Percentiles rank a stretch among this genome's conserved stretches.
phyloP scores from a whole-genome alignment of 2,113 vertebrate genomes.

The Burhinus oedicnemus region DNA sequence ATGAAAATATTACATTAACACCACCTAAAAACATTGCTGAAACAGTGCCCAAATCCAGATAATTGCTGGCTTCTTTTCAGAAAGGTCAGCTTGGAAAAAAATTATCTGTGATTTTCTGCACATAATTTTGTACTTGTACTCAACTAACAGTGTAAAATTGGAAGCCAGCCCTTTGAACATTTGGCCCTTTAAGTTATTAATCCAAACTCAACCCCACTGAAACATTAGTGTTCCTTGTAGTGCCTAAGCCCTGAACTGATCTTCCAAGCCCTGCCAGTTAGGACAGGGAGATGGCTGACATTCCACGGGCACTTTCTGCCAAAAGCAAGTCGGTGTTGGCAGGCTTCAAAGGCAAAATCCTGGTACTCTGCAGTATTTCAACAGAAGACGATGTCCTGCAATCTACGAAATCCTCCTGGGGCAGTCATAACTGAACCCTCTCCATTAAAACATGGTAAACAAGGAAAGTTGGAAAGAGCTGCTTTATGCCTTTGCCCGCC shows the following conservation, averaged over 20 bases:
- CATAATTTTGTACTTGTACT: slow-evolving; percentile 9
- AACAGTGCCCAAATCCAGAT: not conserved
- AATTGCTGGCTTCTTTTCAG: slow-evolving; percentile 44
- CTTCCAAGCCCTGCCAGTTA: not conserved
- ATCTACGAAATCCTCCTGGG: not conserved
- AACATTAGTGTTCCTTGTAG: not conserved
- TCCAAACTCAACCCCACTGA: not conserved
- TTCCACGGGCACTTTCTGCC: not conserved
- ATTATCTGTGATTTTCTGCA: slow-evolving; percentile 37
- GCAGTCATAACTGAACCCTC: not conserved
- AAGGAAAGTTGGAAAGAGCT: not conserved
- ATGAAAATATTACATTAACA: slow-evolving; percentile 46
- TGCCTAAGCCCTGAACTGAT: not conserved
- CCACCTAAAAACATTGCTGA: slow-evolving; percentile 47
- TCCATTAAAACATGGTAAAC: not conserved
- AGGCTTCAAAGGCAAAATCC: not conserved
- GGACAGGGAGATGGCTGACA: not conserved
- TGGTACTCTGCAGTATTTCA: not conserved
- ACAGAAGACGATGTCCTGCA: not conserved
- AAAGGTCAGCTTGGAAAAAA: slow-evolving; percentile 31
- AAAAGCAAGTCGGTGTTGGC: not conserved
- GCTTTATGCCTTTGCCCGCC: not conserved
- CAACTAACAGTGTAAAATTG: not conserved
- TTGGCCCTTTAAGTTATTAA: slow-evolving; percentile 11
- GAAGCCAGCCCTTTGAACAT: slow-evolving; percentile 29